Base-by-base conservation (phyloP, 2,797 vertebrate genomes). In the Pangasius djambal region DNA sequence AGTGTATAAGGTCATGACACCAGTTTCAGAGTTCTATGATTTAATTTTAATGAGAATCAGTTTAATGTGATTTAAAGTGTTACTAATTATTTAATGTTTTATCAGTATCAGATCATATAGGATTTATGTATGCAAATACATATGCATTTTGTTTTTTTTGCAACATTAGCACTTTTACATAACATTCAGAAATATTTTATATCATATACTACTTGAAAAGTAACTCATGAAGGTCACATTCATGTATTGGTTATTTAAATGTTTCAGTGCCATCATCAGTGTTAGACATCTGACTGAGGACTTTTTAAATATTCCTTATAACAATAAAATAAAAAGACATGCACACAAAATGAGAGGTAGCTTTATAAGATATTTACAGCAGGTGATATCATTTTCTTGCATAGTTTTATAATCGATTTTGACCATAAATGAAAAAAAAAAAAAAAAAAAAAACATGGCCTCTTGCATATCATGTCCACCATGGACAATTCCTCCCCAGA, bases 341-440 rank as follows among this genome's bases (percentile, higher is more conserved):
- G 37, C 37, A 48, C 37, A 48, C 13, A 84, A 86, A 86, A 85
- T 72, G 69, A 89, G 48, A 10, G 85, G 81, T 52, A 75, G 59
- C 28, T 63, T 85, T 70, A 81, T 87, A 44, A 77, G 79, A 87
- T 72, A 87, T 92, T 90, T 91, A 77, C 5, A 88, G 82, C 55
- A 81, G 72, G 55, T 88, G 84, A 89, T 90, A 81, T 85, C 37
- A 90, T 88, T 89, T 88, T 72, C 55, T 61, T 74, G 82, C 85
- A 67, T 86, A 86, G 65, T 82, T 70, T 69, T 89, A 86, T 88
- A 65, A 89, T 70, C 86, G 75, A 86, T 91, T 86, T 88, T 86
- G 67, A 81, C 72, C 88, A 91, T 89, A 81, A 93, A 91, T 90
- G 77, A 87, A 37, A 75, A 59, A 25, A 85, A 34, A 83, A 55